phyloP scores from a whole-genome alignment of 2,113 vertebrate species.

The Corythornis cristatus region DNA sequence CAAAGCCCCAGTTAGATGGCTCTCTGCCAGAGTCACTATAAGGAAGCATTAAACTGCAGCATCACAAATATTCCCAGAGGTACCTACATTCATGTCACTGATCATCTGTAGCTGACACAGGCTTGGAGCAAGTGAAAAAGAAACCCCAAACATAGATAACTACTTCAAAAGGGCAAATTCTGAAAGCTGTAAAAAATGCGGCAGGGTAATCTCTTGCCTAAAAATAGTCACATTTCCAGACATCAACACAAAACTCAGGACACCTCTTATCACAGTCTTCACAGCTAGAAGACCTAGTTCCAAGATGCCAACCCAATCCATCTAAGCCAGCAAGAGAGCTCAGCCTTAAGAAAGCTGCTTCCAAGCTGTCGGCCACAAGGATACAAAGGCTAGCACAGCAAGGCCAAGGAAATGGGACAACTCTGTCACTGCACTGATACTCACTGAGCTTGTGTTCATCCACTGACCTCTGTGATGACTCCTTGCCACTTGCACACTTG shows the following conservation, averaged over 20 bases:
- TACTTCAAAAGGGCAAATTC: not conserved
- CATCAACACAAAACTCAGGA: not conserved
- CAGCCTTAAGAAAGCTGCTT: not conserved
- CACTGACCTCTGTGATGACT: not conserved
- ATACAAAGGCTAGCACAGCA: not conserved
- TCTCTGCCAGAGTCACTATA: not conserved
- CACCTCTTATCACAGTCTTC: not conserved
- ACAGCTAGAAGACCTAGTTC: not conserved
- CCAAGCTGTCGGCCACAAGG: not conserved
- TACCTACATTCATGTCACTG: not conserved
- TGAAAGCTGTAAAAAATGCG: not conserved
- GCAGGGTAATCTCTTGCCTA: not conserved
- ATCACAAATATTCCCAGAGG: not conserved
- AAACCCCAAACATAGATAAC: not conserved
- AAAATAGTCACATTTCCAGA: not conserved
- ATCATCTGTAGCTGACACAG: not conserved
- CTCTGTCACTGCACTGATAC: not conserved
- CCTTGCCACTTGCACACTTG: not conserved
- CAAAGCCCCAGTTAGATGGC: conserved; percentile 25
- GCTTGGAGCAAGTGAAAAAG: not conserved
- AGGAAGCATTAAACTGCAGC: not conserved
- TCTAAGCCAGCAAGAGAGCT: not conserved
- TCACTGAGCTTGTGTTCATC: not conserved
- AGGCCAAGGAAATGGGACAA: not conserved
- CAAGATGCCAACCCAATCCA: not conserved